phyloP scores from a whole-genome alignment of 2,113 vertebrate genomes.

The Gracilinanus agilis region DNA sequence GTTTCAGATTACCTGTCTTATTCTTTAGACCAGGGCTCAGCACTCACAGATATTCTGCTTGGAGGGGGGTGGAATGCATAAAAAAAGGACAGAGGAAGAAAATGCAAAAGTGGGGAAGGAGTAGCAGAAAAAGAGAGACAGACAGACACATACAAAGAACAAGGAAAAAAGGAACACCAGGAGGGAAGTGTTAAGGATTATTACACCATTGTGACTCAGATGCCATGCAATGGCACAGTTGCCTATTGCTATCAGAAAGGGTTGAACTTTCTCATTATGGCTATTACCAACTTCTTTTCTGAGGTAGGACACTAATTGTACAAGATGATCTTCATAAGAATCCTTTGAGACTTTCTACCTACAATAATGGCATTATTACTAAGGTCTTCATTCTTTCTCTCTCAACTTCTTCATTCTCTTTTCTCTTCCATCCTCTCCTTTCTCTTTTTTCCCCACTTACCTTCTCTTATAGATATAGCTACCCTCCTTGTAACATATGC shows the following conservation, averaged over 20 bases:
- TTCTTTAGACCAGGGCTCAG: constrained; percentile 29
- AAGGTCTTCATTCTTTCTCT: not conserved
- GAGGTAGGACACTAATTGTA: not conserved
- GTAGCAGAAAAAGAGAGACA: not conserved
- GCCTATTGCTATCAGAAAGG: not conserved
- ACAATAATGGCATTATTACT: not conserved
- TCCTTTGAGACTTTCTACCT: not conserved
- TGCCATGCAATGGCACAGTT: not conserved
- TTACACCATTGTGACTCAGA: not conserved
- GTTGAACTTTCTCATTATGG: not conserved
- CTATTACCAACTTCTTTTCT: not conserved
- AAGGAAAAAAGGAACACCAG: not conserved
- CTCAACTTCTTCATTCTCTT: not conserved
- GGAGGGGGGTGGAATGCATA: not conserved
- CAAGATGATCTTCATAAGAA: not conserved
- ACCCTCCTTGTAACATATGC: not conserved
- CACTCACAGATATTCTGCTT: not conserved
- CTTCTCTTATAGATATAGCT: not conserved
- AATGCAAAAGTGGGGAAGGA: not conserved
- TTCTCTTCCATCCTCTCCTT: not conserved
- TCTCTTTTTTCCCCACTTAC: not conserved
- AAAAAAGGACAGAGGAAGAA: not conserved
- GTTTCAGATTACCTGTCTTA: not conserved
- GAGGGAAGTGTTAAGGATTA: not conserved
- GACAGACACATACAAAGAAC: not conserved